These are phyloP conservation scores for Arctopsyche grandis DNA, from an alignment of 1,140 invertebrate genomes.

Conservation along the genomic window DNA sequence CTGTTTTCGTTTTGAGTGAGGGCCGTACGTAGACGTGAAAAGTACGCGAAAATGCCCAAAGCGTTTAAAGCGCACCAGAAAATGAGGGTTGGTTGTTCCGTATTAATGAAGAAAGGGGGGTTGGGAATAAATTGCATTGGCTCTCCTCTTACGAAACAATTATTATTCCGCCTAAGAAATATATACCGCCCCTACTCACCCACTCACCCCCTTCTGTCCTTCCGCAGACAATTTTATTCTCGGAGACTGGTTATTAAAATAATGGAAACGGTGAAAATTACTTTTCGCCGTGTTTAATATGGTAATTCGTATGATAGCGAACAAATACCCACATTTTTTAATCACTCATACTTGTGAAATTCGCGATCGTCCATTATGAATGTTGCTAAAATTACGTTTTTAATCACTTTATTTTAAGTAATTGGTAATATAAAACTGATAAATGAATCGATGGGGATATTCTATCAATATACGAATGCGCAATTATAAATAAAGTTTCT, in stretches of 20 bases:
- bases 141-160: constrained; percentile 30
- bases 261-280: constrained; percentile 27
- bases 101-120: constrained; percentile 24
- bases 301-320: constrained; percentile 17
- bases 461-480: too few relatives aligned
- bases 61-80: background rate
- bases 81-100: background rate
- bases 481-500: too few relatives aligned
- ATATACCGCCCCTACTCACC: background rate
- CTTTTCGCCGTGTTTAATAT: constrained; percentile 26
- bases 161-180: constrained; percentile 35
- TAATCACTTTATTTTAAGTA: too few relatives aligned
- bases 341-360: too few relatives aligned
- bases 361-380: too few relatives aligned
- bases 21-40: background rate
- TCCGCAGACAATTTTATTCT: constrained; percentile 11
- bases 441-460: too few relatives aligned
- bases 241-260: constrained; percentile 29
- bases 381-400: too few relatives aligned
- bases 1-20: too few relatives aligned
- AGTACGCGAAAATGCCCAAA: background rate
- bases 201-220: background rate
- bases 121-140: constrained; percentile 37
- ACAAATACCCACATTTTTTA: too few relatives aligned
- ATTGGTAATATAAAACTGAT: too few relatives aligned